phyloP scores from a whole-genome alignment of 1,140 invertebrate genomes.

The Zaprionus africanus region DNA sequence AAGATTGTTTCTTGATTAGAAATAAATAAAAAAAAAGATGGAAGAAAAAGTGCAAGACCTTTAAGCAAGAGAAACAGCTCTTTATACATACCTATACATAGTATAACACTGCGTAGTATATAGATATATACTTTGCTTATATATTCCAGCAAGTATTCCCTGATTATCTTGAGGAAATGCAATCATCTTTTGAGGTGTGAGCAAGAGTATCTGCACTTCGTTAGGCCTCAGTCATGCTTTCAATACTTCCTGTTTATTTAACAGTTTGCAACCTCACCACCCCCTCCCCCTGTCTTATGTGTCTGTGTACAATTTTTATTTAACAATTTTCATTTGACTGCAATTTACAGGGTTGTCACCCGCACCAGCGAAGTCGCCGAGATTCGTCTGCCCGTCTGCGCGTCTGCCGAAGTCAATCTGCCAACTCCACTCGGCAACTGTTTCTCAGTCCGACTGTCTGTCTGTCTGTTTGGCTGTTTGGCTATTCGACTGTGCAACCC shows the following conservation, averaged over 20 bases:
- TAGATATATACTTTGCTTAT: too few relatives aligned
- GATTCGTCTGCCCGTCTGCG: conserved; percentile 9
- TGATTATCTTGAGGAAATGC: too few relatives aligned
- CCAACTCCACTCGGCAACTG: not conserved
- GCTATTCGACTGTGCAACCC: conserved; percentile 27
- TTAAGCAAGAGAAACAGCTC: too few relatives aligned
- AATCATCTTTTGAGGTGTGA: not conserved
- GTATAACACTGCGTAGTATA: too few relatives aligned
- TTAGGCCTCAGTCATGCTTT: not conserved
- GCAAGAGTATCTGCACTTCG: not conserved
- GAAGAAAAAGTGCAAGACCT: too few relatives aligned
- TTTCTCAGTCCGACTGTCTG: not conserved
- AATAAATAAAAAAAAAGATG: not conserved
- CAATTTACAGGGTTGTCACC: conserved; percentile 51
- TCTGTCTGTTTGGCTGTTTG: not conserved
- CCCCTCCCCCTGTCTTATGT: not conserved
- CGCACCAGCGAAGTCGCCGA: conserved; percentile 18
- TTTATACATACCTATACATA: too few relatives aligned
- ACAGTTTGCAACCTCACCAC: conserved; percentile 47
- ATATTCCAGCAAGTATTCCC: too few relatives aligned
- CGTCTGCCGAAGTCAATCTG: not conserved
- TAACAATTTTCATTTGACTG: conserved; percentile 61
- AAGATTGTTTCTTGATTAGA: too few relatives aligned
- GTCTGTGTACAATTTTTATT: conserved; percentile 9
- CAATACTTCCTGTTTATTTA: conserved; percentile 52